phyloP scores from a whole-genome alignment of 1,140 invertebrate species.

The Solenopsis fugax region DNA sequence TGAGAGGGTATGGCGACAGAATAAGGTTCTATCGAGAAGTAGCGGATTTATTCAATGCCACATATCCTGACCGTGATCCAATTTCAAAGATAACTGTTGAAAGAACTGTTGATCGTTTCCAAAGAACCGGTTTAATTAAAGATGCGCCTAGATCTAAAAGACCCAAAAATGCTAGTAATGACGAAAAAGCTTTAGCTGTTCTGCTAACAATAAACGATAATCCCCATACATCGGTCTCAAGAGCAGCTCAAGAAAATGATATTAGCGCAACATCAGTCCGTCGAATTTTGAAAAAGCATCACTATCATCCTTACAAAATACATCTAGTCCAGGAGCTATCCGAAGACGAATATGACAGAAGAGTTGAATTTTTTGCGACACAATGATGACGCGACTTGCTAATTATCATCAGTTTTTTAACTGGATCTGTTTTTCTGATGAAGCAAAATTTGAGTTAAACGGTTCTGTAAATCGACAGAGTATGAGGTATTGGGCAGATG shows the following conservation, averaged over 20 bases:
- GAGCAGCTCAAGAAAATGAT: neutral
- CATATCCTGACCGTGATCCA: neutral
- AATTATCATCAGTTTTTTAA: conserved; percentile 1
- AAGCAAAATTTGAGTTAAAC: neutral
- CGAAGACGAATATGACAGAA: conserved; percentile 4
- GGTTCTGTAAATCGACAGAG: too few relatives aligned
- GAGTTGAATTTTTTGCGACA: neutral
- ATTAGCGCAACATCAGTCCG: neutral
- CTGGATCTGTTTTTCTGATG: neutral
- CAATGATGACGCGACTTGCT: neutral
- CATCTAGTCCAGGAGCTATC: neutral
- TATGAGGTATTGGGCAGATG: too few relatives aligned
- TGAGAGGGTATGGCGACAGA: conserved; percentile 1
- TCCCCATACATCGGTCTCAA: neutral
- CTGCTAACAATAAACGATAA: neutral
- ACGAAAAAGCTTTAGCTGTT: neutral
- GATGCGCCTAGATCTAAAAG: too few relatives aligned
- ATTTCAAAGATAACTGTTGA: neutral
- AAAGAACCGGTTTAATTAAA: neutral
- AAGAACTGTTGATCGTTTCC: too few relatives aligned
- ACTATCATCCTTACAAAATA: conserved; percentile 9
- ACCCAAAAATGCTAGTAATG: too few relatives aligned
- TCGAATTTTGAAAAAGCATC: neutral
- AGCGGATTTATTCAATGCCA: neutral
- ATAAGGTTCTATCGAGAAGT: neutral